Conservation (phyloP, 2,888 invertebrate genomes). For the Oasisia sp. region DNA sequence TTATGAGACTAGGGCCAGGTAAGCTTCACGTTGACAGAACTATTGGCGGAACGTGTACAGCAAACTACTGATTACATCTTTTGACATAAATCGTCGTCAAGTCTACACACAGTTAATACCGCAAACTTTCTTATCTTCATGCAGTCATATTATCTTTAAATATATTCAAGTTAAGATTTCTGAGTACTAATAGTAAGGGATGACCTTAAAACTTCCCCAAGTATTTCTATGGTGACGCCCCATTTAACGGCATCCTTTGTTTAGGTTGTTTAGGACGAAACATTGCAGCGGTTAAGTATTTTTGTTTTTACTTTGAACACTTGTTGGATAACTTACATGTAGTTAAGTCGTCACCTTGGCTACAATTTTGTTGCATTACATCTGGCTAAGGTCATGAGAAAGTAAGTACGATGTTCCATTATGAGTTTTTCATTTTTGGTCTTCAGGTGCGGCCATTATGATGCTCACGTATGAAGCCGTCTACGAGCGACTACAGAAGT, state of each 20-base stretch:
- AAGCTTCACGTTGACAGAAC: slow-evolving; percentile 31
- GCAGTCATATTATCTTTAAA: neutral
- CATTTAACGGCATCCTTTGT: no score
- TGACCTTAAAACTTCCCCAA: no score
- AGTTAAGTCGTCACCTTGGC: neutral
- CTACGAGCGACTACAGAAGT: slow-evolving; percentile 77
- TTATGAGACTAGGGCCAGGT: slow-evolving; percentile 86
- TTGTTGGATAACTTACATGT: neutral
- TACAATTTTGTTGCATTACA: neutral
- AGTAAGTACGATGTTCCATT: neutral
- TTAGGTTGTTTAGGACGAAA: no score
- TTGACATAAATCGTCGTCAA: neutral
- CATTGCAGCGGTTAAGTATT: no score
- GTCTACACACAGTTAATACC: neutral
- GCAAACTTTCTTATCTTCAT: neutral
- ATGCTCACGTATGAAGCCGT: slow-evolving; percentile 90
- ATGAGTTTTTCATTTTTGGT: neutral
- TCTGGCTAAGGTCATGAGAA: neutral
- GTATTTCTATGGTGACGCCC: no score
- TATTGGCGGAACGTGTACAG: neutral
- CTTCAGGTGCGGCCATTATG: slow-evolving; percentile 90
- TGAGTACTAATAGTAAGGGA: no score
- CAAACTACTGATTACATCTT: neutral
- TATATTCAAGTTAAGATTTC: no score
- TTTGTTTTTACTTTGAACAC: no score